Base-by-base conservation (phyloP, 35 echinoderm and acorn worm species). In the Amphiura filiformis region DNA sequence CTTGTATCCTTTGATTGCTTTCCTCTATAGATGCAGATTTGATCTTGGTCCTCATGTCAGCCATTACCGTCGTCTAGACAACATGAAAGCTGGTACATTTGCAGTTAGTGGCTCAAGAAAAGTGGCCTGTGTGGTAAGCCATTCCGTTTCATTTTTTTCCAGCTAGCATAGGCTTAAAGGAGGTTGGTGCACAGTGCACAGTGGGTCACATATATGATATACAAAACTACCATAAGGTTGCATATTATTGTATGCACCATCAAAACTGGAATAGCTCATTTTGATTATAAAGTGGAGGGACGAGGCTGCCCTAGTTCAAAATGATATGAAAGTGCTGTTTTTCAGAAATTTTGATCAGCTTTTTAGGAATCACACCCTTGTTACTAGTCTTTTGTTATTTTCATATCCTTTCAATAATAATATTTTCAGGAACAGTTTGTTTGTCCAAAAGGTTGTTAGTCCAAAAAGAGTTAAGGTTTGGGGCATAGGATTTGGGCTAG, bases 61-160 rank as follows among this genome's bases (percentile, higher is more conserved):
- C 47, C 93, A 90, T 36, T 89, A 78, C 40, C 82, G 93, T 49
- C 76, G 96, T 31, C 80, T 97, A 35, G 93, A 99, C 31, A 99
- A 99, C 81, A 91, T 99, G 70, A 99, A 84, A 82, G 96, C 96
- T 42, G 39, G 88, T 33, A 84, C 41, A 31, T 94, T 99, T 89
- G 96, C 96, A 7, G 96, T 99, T 76, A 99, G 96, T 81, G 96
- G 96, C 11, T 94, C 90, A 26, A 94, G 96, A 56, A 99, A 94
- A 82, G 96, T 99, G 1, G 83, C 96, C 12, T 92, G 96, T 93
- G 93, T 99, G 90, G 96, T 99, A 85, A 93, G 96, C 81, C n/a
- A n/a, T n/a, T n/a, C n/a, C n/a, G n/a, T n/a, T n/a, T 76, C 0
- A n/a, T 20, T 88, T 31, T 76, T 22, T 5, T 9, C 35, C 70